Evolutionary conservation across 2,888 invertebrate genomes (phyloP).

Genomic region (Myathropa florea): DNA sequence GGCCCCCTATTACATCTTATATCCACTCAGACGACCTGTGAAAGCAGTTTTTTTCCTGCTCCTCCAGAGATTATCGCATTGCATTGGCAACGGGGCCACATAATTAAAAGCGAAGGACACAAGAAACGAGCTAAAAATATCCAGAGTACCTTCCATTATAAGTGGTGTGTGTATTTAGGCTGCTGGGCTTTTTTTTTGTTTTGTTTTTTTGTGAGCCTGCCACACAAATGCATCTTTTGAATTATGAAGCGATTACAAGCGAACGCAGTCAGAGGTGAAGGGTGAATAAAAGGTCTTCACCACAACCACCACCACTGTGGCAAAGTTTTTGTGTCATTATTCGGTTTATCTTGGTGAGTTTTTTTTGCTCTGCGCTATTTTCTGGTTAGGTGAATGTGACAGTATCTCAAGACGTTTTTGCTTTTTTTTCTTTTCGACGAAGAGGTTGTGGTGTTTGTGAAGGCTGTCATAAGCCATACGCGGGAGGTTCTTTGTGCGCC

Average conservation of each 20-base stretch:
- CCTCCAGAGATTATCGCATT: conserved; percentile 36
- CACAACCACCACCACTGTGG: conserved; percentile 13
- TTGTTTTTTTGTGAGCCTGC: neutral
- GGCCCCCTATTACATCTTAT: conserved; percentile 4
- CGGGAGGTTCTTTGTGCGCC: neutral
- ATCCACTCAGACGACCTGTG: conserved; percentile 6
- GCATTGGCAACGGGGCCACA: conserved; percentile 33
- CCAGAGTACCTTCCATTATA: conserved; percentile 21
- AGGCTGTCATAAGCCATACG: conserved; percentile 31
- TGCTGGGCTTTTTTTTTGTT: conserved; percentile 28
- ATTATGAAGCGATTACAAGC: conserved; percentile 35
- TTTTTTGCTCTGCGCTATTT: conserved; percentile 13
- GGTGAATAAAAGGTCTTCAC: conserved; percentile 10
- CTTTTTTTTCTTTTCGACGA: neutral
- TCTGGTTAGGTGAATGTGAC: conserved; percentile 36
- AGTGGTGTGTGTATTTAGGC: conserved; percentile 53
- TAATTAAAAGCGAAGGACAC: conserved; percentile 63
- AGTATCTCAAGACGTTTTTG: conserved; percentile 30
- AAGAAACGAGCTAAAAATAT: conserved; percentile 56
- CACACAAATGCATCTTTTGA: conserved; percentile 6
- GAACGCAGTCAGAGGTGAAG: conserved; percentile 44
- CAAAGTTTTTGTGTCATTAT: neutral
- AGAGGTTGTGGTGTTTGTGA: conserved; percentile 26
- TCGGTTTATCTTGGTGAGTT: neutral
- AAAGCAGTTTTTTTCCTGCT: neutral